A percentile compares a stretch with the other conserved stretches of the same genome.
phyloP scores from a whole-genome alignment of 2,113 vertebrate genomes.

The Nyctereutes procyonoides region DNA sequence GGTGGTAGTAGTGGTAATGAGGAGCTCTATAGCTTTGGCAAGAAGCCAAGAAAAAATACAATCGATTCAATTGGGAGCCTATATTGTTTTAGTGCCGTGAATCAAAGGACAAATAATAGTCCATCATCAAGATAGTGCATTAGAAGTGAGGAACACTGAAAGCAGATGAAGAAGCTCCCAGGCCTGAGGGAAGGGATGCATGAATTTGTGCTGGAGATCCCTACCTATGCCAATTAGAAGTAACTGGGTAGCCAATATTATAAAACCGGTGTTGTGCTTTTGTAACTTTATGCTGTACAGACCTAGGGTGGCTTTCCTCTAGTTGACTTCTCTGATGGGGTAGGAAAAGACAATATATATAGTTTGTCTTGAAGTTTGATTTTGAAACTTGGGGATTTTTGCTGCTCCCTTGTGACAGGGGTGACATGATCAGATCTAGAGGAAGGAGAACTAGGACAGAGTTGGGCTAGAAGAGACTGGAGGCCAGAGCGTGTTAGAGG shows the following conservation, averaged over 20 bases:
- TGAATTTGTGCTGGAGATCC: background rate
- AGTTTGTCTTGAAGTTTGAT: background rate
- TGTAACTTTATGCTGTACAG: background rate
- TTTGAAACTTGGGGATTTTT: background rate
- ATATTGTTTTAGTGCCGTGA: background rate
- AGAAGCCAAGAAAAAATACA: background rate
- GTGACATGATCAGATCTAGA: background rate
- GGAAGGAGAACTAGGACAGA: background rate
- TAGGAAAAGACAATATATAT: background rate
- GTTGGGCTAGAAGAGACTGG: background rate
- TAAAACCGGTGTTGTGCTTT: background rate
- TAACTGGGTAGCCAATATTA: background rate
- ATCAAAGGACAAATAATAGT: background rate
- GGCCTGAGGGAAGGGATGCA: too few relatives aligned
- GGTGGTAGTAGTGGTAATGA: background rate
- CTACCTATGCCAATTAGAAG: background rate
- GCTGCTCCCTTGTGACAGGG: background rate
- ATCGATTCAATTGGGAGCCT: background rate
- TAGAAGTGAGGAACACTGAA: background rate
- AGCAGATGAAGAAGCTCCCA: background rate
- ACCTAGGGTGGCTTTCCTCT: background rate
- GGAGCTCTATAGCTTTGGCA: background rate
- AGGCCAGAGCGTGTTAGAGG: background rate
- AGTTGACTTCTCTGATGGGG: background rate
- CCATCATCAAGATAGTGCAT: background rate